Base-by-base conservation (phyloP, 2,797 vertebrate species). In the Myioborus melanocephalus region DNA sequence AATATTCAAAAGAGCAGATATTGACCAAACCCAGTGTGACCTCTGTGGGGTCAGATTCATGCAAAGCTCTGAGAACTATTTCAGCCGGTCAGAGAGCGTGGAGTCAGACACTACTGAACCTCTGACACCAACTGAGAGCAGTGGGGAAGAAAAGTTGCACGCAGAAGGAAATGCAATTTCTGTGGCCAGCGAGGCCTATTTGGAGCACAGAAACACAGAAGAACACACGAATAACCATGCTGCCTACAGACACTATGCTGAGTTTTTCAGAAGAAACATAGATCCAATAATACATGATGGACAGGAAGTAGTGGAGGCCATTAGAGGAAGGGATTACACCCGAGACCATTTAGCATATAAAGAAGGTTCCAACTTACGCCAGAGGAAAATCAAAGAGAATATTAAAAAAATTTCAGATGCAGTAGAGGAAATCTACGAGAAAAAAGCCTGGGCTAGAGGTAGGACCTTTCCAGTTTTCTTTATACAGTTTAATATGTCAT, bases 1-100 rank as follows among this genome's bases (percentile, higher is more conserved):
- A 10, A 84, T 95, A 84, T 98, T 98, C 95, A 98, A 97, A 95
- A 98, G 83, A 77, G 98, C 98, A 9, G 98, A 98, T 21, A 92
- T 98, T 34, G 98, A 98, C 88, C 92, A 95, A 90, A 98, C 98
- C 4, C 98, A 98, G 93, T 98, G 98, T 15, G 98, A 98, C 72
- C 97, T 98, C 35, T 98, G 98, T 50, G 98, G 98, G 8, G 96
- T 98, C 30, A 98, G 97, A 77, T 98, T 98, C 91, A 92, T 73
- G 21, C 94, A 94, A 16, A 86, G 78, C 43, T 87, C 96, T 1
- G 93, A 97, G 78, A 95, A 60, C 91, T 98, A 97, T 35, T 96
- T 97, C 30, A 44, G 68, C 81, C 72, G 23, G 5, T 44, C 84
- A 12, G 96, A 97, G 37, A 87, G 44, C 22, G 21, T 90, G 53